phyloP scores from a whole-genome alignment of 2,113 vertebrate genomes.

The Malurus alboscapulatus region DNA sequence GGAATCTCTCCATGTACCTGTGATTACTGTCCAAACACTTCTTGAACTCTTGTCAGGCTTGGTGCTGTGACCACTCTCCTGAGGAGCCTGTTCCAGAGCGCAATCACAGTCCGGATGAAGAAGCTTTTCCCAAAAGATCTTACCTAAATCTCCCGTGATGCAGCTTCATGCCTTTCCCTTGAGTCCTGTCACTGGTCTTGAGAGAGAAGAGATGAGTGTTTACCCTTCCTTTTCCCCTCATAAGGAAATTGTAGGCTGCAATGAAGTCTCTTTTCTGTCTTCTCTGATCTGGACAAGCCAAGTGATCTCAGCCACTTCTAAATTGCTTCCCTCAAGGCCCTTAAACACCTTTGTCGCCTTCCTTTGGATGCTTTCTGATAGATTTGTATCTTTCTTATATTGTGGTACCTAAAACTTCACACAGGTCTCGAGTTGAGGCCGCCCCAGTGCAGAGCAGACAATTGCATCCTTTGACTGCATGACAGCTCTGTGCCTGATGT shows the following conservation, averaged over 20 bases:
- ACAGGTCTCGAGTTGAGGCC: neutral
- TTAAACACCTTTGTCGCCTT: neutral
- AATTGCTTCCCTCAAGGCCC: neutral
- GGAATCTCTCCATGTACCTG: neutral
- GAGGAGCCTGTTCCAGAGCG: neutral
- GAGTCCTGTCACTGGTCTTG: neutral
- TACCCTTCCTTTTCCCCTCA: neutral
- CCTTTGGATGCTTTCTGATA: neutral
- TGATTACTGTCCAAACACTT: neutral
- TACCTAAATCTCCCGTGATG: neutral
- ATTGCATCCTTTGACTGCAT: neutral
- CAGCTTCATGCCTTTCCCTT: fast-evolving
- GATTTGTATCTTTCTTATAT: neutral
- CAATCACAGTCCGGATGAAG: neutral
- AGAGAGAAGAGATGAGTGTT: neutral
- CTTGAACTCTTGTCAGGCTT: neutral
- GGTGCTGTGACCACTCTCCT: neutral
- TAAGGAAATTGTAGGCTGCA: neutral
- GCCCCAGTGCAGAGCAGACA: neutral
- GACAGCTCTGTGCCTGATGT: neutral
- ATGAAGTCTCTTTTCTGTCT: neutral
- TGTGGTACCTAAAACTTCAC: neutral
- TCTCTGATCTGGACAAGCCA: neutral
- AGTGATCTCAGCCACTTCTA: neutral
- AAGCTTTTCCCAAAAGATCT: neutral